A percentile compares a stretch with the other conserved stretches of the same genome.
These are phyloP conservation scores for Melanotaenia pygmaea DNA, from an alignment of 2,797 vertebrate species.

Conservation along the genomic window DNA sequence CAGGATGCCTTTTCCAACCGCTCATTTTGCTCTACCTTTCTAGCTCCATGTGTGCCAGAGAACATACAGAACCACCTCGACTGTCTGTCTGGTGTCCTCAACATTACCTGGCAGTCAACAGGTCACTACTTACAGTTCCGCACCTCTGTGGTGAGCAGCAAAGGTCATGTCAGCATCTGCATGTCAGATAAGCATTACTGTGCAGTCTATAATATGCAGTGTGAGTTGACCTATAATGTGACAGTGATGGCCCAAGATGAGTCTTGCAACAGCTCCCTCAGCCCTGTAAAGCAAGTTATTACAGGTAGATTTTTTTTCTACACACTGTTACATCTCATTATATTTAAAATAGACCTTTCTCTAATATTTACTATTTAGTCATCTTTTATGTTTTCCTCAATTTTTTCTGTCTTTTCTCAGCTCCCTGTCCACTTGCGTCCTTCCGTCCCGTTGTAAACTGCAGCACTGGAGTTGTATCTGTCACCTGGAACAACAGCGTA, in stretches of 20 bases:
- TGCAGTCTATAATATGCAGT: conserved; percentile 59
- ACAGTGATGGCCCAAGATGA: conserved; percentile 70
- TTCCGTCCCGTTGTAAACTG: conserved; percentile 70
- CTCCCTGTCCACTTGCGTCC: conserved; percentile 75
- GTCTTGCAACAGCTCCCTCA: conserved; percentile 78
- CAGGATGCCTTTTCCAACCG: neutral
- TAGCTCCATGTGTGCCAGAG: conserved; percentile 83
- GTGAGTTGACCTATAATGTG: conserved; percentile 71
- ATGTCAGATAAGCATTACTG: conserved; percentile 52
- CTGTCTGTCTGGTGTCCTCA: conserved; percentile 76
- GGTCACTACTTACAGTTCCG: conserved; percentile 64
- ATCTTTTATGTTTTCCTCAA: neutral
- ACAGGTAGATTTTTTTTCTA: conserved; percentile 70
- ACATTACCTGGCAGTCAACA: conserved; percentile 78
- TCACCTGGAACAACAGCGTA: conserved; percentile 72
- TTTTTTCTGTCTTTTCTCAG: conserved; percentile 52
- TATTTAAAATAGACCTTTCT: neutral
- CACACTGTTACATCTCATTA: neutral
- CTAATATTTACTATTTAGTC: neutral
- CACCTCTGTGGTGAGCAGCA: conserved; percentile 56
- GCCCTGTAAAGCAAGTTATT: conserved; percentile 51
- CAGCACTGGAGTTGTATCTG: conserved; percentile 48
- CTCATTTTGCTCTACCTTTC: conserved; percentile 5
- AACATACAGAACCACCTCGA: conserved; percentile 63
- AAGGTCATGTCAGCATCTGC: conserved; percentile 47